Percentiles rank a stretch among this genome's conserved stretches.
phyloP scores from a whole-genome alignment of 2,113 vertebrate species.

The Coptodon rendalli region DNA sequence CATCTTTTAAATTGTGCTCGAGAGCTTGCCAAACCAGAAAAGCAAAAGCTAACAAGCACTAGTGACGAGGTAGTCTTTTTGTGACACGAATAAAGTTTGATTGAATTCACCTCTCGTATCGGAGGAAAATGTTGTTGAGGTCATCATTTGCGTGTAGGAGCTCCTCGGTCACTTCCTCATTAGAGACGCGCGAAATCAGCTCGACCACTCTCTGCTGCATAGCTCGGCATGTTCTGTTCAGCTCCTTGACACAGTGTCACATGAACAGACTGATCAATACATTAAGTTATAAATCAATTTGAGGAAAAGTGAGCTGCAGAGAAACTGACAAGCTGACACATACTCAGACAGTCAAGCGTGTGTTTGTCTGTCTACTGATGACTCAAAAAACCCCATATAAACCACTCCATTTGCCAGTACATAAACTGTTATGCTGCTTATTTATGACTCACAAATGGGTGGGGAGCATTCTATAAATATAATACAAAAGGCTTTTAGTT shows the following conservation, averaged over 20 bases:
- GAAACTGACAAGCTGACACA: not conserved
- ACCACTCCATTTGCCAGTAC: not conserved
- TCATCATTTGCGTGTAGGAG: slow-evolving; percentile 94
- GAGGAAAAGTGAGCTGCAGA: not conserved
- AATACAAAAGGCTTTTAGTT: not conserved
- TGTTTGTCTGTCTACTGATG: not conserved
- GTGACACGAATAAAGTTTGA: not conserved
- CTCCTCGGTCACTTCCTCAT: slow-evolving; percentile 96
- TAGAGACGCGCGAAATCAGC: slow-evolving; percentile 92
- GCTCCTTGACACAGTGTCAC: slow-evolving; percentile 66
- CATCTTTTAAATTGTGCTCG: not conserved
- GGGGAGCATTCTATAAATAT: not conserved
- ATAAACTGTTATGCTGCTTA: not conserved
- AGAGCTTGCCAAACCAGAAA: not conserved
- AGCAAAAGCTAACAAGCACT: not conserved
- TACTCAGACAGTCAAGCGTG: not conserved
- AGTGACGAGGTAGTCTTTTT: not conserved
- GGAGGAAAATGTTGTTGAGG: slow-evolving; percentile 95
- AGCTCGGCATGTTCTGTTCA: slow-evolving; percentile 94
- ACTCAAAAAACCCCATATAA: not conserved
- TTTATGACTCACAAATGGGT: not conserved
- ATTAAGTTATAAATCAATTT: not conserved
- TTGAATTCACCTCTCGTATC: slow-evolving; percentile 83
- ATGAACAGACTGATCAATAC: not conserved
- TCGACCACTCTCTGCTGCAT: slow-evolving; percentile 98